Percentiles rank a stretch among this genome's conserved stretches.
These are phyloP conservation scores for Dusona sp. DNA, from an alignment of 2,888 invertebrate genomes.

Conservation along the genomic window DNA sequence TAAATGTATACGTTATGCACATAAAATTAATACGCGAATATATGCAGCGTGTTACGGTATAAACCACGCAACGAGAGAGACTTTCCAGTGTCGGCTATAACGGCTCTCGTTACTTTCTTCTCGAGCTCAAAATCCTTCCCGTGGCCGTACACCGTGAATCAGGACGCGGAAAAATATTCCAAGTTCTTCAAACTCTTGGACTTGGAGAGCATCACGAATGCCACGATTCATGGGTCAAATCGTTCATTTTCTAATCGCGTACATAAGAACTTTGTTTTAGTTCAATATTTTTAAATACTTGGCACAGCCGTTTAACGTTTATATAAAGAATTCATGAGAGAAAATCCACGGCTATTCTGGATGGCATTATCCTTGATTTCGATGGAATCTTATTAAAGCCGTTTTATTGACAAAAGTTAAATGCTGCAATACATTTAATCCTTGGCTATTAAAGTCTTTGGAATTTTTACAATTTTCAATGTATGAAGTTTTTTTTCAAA, in stretches of 20 bases:
- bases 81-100: slow-evolving; percentile 57
- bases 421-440: background rate
- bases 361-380: background rate
- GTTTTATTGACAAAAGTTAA: background rate
- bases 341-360: background rate
- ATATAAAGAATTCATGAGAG: background rate
- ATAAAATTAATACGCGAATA: slow-evolving; percentile 59
- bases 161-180: slow-evolving; percentile 46
- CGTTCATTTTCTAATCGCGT: background rate
- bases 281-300: background rate
- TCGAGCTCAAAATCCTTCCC: slow-evolving; percentile 1
- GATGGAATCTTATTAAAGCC: background rate
- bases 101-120: slow-evolving; percentile 57
- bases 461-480: background rate
- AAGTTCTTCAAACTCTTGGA: slow-evolving; percentile 23
- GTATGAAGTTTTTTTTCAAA: no score
- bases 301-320: background rate
- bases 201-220: background rate
- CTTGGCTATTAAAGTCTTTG: no score
- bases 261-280: no score
- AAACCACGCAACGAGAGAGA: slow-evolving; percentile 51
- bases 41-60: slow-evolving; percentile 23
- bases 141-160: slow-evolving; percentile 13
- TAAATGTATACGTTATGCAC: slow-evolving; percentile 37
- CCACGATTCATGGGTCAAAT: slow-evolving; percentile 28